A percentile compares a stretch with the other conserved stretches of the same genome.
Evolutionary conservation across 1,140 invertebrate genomes (phyloP).

Genomic region (Euura saliciscinereae): DNA sequence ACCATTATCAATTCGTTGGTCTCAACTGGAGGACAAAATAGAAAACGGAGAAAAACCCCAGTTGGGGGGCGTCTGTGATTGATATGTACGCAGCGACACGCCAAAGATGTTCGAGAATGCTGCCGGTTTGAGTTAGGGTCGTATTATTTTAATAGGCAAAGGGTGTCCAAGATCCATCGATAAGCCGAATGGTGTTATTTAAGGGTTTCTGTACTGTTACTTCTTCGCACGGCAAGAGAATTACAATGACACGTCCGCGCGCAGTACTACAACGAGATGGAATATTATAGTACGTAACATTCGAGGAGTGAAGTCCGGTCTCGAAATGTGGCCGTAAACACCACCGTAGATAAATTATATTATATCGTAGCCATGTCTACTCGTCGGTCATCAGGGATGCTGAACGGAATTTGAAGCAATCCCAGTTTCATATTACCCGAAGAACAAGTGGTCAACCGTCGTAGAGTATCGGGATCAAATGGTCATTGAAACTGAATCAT

Average conservation of each 20-base stretch:
- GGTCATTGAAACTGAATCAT: neutral
- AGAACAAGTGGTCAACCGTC: neutral
- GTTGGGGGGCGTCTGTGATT: neutral
- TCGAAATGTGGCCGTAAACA: neutral
- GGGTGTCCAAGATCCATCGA: constrained; percentile 38
- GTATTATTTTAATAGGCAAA: constrained; percentile 22
- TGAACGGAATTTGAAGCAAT: neutral
- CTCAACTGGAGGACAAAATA: no score
- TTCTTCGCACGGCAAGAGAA: constrained; percentile 46
- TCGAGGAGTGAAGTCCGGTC: neutral
- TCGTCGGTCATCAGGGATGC: neutral
- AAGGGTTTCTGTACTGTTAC: constrained; percentile 46
- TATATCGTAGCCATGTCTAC: neutral
- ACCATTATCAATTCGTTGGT: neutral
- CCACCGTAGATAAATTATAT: neutral
- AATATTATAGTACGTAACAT: no score
- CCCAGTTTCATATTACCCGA: neutral
- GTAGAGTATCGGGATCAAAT: neutral
- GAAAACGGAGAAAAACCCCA: neutral
- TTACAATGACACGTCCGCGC: constrained; percentile 40
- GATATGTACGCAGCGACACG: neutral
- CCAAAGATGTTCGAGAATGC: neutral
- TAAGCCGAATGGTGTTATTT: constrained; percentile 36
- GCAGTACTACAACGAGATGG: no score
- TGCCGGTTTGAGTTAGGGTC: neutral